phyloP scores from a whole-genome alignment of 2,113 vertebrate species.

The Boulengeromyrus knoepffleri region DNA sequence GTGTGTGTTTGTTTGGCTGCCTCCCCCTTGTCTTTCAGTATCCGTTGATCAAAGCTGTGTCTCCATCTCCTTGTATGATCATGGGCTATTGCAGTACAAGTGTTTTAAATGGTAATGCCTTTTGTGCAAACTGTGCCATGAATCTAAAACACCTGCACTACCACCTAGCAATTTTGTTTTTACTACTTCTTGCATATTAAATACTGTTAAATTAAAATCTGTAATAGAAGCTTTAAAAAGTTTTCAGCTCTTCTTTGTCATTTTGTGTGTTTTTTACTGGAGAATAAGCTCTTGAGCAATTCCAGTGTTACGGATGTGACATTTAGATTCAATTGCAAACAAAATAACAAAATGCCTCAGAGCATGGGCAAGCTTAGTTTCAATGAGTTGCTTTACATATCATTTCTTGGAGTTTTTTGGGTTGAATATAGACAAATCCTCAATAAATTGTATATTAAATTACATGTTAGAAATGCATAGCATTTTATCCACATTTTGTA shows the following conservation, averaged over 20 bases:
- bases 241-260: not conserved
- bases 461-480: not conserved
- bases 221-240: not conserved
- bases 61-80: not conserved
- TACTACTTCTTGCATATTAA: not conserved
- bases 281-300: not conserved
- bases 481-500: not conserved
- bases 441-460: not conserved
- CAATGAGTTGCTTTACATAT: not conserved
- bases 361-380: not conserved
- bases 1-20: slow-evolving; percentile 31
- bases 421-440: not conserved
- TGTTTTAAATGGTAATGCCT: slow-evolving; percentile 9
- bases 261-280: not conserved
- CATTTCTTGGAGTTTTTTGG: not conserved
- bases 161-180: not conserved
- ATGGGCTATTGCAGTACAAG: not conserved
- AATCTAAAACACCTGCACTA: not conserved
- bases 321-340: not conserved
- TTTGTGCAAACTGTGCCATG: not conserved
- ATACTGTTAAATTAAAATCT: not conserved
- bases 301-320: not conserved
- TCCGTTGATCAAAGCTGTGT: not conserved
- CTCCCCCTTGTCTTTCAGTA: slow-evolving; percentile 1
- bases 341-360: not conserved